Evolutionary conservation across 2,797 vertebrate genomes (phyloP).

Genomic region (Dicrostonyx torquatus): DNA sequence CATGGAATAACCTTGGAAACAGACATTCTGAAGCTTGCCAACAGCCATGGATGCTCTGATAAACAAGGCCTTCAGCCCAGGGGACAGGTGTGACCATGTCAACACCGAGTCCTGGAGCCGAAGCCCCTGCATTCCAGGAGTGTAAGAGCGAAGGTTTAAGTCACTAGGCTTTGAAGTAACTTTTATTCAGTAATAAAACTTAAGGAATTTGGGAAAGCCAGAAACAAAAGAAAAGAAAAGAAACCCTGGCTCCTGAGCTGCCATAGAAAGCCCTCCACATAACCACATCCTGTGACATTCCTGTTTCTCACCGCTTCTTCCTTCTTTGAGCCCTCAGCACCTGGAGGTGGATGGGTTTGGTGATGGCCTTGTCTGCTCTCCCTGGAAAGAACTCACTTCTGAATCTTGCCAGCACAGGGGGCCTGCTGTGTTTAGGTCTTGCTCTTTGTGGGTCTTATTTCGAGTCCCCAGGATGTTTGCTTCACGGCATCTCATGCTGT

Average conservation of each 20-base stretch:
- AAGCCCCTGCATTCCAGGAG: slow-evolving; percentile 20
- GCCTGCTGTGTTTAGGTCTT: neutral
- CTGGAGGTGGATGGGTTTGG: slow-evolving; percentile 19
- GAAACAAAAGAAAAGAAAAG: slow-evolving; percentile 10
- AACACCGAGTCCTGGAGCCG: neutral
- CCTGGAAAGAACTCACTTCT: neutral
- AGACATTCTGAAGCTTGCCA: neutral
- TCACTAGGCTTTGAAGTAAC: neutral
- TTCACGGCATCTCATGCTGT: neutral
- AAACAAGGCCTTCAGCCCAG: neutral
- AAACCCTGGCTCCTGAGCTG: neutral
- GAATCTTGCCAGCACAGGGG: neutral
- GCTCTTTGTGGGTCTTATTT: neutral
- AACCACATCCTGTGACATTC: neutral
- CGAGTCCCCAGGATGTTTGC: neutral
- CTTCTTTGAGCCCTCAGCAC: neutral
- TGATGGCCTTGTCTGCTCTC: neutral
- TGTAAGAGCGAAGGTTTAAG: neutral
- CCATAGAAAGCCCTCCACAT: neutral
- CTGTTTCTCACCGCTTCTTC: neutral
- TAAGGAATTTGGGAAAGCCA: slow-evolving; percentile 41
- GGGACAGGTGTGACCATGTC: neutral
- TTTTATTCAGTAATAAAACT: slow-evolving; percentile 32
- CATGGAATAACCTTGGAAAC: neutral
- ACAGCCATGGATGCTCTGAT: neutral